Evolutionary conservation across 2,888 invertebrate species (phyloP).

Genomic region (Lacanobia oleracea): DNA sequence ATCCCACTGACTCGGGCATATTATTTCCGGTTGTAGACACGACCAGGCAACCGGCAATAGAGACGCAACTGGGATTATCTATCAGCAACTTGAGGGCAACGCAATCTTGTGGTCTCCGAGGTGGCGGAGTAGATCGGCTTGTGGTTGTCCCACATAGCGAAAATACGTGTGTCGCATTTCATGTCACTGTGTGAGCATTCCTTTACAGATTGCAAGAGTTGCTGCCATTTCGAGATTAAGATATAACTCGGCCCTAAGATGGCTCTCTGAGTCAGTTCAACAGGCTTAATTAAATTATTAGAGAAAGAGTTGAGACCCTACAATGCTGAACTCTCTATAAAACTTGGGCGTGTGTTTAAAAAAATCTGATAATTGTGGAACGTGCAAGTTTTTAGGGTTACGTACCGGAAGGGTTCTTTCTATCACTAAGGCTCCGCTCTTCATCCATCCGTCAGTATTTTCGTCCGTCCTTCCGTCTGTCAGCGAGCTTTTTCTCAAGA

Average conservation of each 20-base stretch:
- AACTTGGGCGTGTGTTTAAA: neutral
- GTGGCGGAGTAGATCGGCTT: slow-evolving; percentile 5
- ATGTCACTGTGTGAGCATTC: neutral
- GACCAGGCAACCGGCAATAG: neutral
- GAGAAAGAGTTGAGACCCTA: neutral
- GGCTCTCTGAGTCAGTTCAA: neutral
- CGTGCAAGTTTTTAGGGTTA: neutral
- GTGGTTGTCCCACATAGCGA: slow-evolving; percentile 26
- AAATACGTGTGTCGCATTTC: neutral
- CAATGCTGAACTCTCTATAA: neutral
- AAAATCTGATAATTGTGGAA: too few species aligned
- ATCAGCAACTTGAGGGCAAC: slow-evolving; percentile 14
- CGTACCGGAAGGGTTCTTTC: too few species aligned
- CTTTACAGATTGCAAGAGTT: neutral
- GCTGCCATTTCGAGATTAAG: neutral
- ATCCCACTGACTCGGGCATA: slow-evolving; percentile 13
- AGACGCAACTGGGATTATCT: slow-evolving; percentile 22
- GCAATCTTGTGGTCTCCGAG: slow-evolving; percentile 26
- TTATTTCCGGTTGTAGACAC: slow-evolving; percentile 35
- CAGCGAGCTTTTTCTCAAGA: too few species aligned
- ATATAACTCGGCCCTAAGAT: neutral
- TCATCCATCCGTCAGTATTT: too few species aligned
- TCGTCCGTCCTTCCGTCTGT: too few species aligned
- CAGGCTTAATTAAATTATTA: neutral
- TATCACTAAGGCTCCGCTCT: too few species aligned